Percentiles rank a stretch among this genome's conserved stretches.
phyloP scores from a whole-genome alignment of 2,888 invertebrate species.

The Cynaeus angustus region DNA sequence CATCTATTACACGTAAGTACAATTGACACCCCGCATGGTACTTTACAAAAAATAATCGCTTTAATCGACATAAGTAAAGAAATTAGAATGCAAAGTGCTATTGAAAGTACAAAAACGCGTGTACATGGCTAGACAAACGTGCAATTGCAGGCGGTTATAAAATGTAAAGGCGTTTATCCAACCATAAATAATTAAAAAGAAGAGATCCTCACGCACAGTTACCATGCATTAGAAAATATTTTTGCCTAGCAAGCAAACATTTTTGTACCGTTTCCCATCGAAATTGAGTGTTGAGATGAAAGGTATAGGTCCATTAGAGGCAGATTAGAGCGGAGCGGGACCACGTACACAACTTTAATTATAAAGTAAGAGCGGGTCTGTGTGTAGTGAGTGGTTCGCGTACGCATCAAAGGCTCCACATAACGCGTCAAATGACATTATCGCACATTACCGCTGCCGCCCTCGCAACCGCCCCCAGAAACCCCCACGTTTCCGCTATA shows the following conservation, averaged over 20 bases:
- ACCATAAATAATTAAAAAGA: no score
- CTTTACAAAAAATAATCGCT: not conserved
- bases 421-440: constrained; percentile 58
- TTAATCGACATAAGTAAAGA: constrained; percentile 2
- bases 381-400: constrained; percentile 57
- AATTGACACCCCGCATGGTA: constrained; percentile 4
- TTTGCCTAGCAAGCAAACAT: not conserved
- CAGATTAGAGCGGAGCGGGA: constrained; percentile 64
- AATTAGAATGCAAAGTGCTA: not conserved
- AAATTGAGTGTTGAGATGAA: constrained; percentile 65
- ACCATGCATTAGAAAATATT: no score
- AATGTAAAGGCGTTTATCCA: no score
- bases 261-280: constrained; percentile 42
- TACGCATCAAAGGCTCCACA: constrained; percentile 63
- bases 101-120: no score
- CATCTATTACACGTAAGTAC: not conserved
- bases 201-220: no score
- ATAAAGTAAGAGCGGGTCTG: constrained; percentile 64
- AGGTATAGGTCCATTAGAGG: constrained; percentile 66
- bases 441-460: constrained; percentile 56
- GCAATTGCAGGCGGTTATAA: no score
- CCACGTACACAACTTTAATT: constrained; percentile 67
- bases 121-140: no score
- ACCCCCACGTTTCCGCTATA: constrained; percentile 23
- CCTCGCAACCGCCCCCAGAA: constrained; percentile 45